These are phyloP conservation scores for Xenopus petersii DNA, from an alignment of 2,797 vertebrate species.

Conservation along the genomic window DNA sequence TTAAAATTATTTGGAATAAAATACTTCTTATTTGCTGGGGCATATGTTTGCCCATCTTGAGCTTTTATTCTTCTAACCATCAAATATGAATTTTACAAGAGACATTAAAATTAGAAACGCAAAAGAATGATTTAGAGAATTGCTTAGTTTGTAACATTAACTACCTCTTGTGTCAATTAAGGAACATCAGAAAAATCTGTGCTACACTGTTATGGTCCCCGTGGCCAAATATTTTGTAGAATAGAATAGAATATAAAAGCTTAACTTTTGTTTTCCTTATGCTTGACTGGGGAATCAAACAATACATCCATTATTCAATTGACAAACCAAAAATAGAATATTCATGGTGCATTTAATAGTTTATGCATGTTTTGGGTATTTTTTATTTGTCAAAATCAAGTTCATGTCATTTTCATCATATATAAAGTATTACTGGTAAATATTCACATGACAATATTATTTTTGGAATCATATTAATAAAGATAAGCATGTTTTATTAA, in stretches of 20 bases:
- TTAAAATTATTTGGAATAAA: too few relatives aligned
- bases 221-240: background rate
- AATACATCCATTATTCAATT: background rate
- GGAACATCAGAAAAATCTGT: background rate
- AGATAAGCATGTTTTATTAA: slow-evolving; percentile 31
- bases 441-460: background rate
- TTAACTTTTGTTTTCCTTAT: background rate
- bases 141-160: background rate
- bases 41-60: slow-evolving; percentile 37
- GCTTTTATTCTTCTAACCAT: slow-evolving; percentile 6
- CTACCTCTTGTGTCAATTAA: background rate
- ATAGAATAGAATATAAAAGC: background rate
- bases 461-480: slow-evolving; percentile 13
- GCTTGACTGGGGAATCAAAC: background rate
- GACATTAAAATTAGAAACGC: background rate
- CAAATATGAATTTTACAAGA: slow-evolving; percentile 20
- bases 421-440: background rate
- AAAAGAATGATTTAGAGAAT: background rate
- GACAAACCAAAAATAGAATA: background rate
- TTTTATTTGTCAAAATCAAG: background rate
- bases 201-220: background rate
- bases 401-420: background rate
- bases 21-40: background rate
- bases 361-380: background rate
- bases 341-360: background rate